Evolutionary conservation across 2,113 vertebrate genomes (phyloP).

Genomic region (Terrapene triunguis): DNA sequence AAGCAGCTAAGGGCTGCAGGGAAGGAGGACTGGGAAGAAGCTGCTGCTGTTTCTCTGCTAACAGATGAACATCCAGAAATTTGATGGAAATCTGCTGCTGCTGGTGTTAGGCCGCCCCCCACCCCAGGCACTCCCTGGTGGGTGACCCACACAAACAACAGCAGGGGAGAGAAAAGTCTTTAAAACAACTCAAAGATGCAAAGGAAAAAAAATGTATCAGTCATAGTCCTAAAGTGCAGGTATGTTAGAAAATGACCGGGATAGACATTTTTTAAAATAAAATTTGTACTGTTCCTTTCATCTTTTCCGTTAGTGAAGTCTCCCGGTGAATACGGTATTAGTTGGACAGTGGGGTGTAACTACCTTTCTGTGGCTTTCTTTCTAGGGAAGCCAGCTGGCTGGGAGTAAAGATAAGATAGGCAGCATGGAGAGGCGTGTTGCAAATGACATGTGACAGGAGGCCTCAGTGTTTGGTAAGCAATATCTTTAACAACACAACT

Average conservation of each 20-base stretch:
- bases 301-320: neutral
- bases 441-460: neutral
- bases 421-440: neutral
- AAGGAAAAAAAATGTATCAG: neutral
- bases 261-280: neutral
- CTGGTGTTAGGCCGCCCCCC: neutral
- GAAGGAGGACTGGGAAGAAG: neutral
- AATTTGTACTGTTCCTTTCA: neutral
- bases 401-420: neutral
- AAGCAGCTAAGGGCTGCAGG: neutral
- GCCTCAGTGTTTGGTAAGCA: neutral
- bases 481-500: neutral
- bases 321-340: accelerated
- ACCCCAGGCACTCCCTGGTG: neutral
- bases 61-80: neutral
- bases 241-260: neutral
- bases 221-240: neutral
- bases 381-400: neutral
- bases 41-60: neutral
- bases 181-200: neutral
- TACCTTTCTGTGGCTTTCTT: neutral
- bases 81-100: neutral
- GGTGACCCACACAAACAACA: neutral
- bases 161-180: neutral
- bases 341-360: neutral